Base-by-base conservation (phyloP, 2,888 invertebrate species). In the Zele albiditarsus region DNA sequence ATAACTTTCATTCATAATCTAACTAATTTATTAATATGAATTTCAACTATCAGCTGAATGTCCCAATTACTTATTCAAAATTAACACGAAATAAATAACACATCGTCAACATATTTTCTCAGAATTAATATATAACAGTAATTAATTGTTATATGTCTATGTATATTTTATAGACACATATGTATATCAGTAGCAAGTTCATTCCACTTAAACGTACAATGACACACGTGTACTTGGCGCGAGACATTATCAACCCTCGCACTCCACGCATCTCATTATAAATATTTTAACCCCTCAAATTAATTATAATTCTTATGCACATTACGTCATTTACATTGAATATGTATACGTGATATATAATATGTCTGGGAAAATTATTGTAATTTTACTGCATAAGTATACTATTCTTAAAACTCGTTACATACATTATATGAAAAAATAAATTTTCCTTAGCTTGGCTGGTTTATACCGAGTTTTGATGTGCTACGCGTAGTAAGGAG, bases 161-260 rank as follows among this genome's bases (percentile, higher is more conserved):
- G n/a, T 46, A 10, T 46, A n/a, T 46, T 2, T 12, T 12, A n/a
- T 16, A 46, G 2, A 46, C 16, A n/a, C n/a, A 46, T 5, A 46
- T 46, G 46, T 46, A 46, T 14, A 14, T 14, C 46, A n/a, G 5
- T n/a, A 46, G 46, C 16, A 46, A 46, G n/a, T 46, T 46, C 46
- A 46, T 14, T n/a, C 46, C 46, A n/a, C 46, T 46, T n/a, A 46
- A 46, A n/a, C 46, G 46, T 46, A 14, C 46, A 46, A 3, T 46
- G 46, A 46, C 46, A 46, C 46, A n/a, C n/a, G 46, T 46, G 46
- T 46, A 46, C 46, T 46, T 46, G 46, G n/a, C 46, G 46, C 46
- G 46, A n/a, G 46, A 46, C 46, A 46, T n/a, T 16, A n/a, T 16
- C 46, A 16, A 4, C 46, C 46, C 46, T 46, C 6, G 16, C 46